phyloP scores from a whole-genome alignment of 2,797 vertebrate genomes.

The Erethizon dorsatum region DNA sequence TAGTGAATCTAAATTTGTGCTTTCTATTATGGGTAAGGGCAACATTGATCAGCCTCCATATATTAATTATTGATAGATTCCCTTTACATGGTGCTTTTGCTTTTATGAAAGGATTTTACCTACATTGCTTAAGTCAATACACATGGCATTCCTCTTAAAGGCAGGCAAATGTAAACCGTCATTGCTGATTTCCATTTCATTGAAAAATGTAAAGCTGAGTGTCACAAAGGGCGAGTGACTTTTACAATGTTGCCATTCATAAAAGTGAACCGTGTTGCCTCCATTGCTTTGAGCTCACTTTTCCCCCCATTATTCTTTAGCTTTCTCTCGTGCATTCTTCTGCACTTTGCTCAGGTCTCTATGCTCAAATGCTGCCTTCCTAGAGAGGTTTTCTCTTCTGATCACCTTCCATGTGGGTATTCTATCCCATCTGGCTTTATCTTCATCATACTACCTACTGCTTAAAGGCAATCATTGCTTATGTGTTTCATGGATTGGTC shows the following conservation, averaged over 20 bases:
- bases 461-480: background rate
- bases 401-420: background rate
- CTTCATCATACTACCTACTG: background rate
- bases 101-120: background rate
- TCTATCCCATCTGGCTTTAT: background rate
- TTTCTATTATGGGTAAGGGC: background rate
- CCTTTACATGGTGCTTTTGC: background rate
- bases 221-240: slow-evolving; percentile 25
- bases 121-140: background rate
- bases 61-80: background rate
- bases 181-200: background rate
- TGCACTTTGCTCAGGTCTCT: background rate
- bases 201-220: slow-evolving; percentile 8
- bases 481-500: background rate
- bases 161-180: background rate
- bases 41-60: background rate
- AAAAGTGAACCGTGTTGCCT: background rate
- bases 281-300: background rate
- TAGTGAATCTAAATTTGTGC: background rate
- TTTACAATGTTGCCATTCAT: background rate
- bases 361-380: background rate
- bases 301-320: background rate
- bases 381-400: background rate
- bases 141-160: background rate
- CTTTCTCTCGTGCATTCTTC: too few species aligned